Evolutionary conservation across 2,797 vertebrate species (phyloP).

Genomic region (Myiotriccus ornatus): DNA sequence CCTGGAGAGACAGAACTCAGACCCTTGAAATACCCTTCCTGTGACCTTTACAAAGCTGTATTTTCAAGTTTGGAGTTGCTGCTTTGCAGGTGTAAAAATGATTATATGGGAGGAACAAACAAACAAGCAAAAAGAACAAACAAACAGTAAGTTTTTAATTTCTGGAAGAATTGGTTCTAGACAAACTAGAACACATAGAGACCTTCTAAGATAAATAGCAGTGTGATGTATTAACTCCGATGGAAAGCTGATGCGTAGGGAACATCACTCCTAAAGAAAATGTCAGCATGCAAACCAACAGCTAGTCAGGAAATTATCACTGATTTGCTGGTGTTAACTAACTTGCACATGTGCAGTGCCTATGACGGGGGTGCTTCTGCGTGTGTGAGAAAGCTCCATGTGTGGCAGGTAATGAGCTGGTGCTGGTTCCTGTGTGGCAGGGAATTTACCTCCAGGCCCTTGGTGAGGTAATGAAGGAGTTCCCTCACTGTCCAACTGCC

Average conservation of each 20-base stretch:
- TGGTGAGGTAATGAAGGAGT: slow-evolving; percentile 15
- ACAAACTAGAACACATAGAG: neutral
- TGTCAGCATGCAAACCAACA: neutral
- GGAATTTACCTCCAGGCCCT: neutral
- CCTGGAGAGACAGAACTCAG: neutral
- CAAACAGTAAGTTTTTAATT: neutral
- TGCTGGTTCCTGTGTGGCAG: neutral
- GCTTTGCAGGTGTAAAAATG: neutral
- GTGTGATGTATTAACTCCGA: neutral
- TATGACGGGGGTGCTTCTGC: neutral
- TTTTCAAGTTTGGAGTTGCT: neutral
- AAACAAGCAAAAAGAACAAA: neutral
- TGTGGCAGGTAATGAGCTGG: neutral
- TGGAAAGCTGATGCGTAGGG: neutral
- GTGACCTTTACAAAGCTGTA: neutral
- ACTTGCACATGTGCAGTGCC: neutral
- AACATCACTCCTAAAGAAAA: neutral
- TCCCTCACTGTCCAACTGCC: neutral
- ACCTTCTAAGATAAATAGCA: neutral
- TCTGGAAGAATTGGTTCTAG: neutral
- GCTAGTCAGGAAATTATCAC: neutral
- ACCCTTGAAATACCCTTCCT: neutral
- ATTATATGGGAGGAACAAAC: neutral
- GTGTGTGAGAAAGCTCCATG: neutral
- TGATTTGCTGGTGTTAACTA: neutral